Evolutionary conservation across 2,797 vertebrate genomes (phyloP).

Genomic region (Otus scops): DNA sequence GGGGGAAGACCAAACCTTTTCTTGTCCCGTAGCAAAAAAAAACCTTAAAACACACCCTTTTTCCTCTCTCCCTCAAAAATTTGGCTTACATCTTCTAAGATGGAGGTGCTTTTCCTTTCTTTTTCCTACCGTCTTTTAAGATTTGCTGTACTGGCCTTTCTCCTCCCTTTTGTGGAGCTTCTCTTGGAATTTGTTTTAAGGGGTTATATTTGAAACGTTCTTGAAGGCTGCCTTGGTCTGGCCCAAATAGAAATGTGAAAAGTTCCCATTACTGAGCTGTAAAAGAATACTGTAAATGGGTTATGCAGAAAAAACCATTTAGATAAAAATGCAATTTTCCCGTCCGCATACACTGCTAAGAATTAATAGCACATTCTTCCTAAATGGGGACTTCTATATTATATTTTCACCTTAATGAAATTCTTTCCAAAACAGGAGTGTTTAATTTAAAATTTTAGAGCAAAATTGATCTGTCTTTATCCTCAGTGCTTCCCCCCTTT

Average conservation of each 20-base stretch:
- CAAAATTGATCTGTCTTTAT: constrained; percentile 55
- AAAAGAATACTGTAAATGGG: constrained; percentile 70
- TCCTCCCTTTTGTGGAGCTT: neutral
- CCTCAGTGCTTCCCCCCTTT: neutral
- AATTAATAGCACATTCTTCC: constrained; percentile 76
- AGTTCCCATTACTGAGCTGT: constrained; percentile 65
- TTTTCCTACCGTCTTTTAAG: neutral
- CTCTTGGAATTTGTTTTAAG: constrained; percentile 17
- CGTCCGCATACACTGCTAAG: constrained; percentile 64
- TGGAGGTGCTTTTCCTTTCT: neutral
- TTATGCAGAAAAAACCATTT: constrained; percentile 75
- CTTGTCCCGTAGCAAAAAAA: neutral
- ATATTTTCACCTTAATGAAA: constrained; percentile 75
- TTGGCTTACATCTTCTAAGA: neutral
- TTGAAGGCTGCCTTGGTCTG: constrained; percentile 2
- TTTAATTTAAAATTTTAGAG: constrained; percentile 67
- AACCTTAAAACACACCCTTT: neutral
- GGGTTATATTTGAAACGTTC: constrained; percentile 9
- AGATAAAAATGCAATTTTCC: constrained; percentile 77
- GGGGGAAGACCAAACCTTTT: neutral
- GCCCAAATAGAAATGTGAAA: constrained; percentile 42
- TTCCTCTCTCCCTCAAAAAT: neutral
- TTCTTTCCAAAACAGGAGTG: constrained; percentile 70
- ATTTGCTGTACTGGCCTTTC: neutral
- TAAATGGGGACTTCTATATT: constrained; percentile 71